phyloP scores from a whole-genome alignment of 2,113 vertebrate genomes.

The Rattus rattus region DNA sequence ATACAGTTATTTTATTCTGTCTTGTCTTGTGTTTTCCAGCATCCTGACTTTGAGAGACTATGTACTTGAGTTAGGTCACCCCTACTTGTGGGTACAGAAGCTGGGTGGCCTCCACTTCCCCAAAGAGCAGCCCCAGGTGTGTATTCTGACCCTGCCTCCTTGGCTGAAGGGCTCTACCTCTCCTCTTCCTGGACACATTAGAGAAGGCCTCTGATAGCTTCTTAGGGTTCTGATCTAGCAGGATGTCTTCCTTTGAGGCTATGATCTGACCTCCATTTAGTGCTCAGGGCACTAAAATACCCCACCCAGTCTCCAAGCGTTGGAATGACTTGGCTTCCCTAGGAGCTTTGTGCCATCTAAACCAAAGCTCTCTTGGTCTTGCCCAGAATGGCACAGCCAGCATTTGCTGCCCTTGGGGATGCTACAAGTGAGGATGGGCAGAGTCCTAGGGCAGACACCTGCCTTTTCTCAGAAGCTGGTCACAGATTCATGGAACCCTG shows the following conservation, averaged over 20 bases:
- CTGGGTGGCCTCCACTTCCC: conserved; percentile 96
- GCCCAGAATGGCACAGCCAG: neutral
- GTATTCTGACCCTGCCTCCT: neutral
- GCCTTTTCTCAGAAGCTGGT: neutral
- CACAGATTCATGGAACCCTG: neutral
- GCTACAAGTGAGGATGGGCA: neutral
- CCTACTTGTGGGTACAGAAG: conserved; percentile 97
- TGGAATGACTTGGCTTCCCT: neutral
- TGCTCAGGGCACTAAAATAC: neutral
- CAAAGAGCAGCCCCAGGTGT: conserved; percentile 92
- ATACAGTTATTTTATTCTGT: neutral
- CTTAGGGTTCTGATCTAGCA: neutral
- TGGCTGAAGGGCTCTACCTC: neutral
- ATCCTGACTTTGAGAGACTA: conserved; percentile 94
- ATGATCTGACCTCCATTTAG: neutral
- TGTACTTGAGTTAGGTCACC: conserved; percentile 94
- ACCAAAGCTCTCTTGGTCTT: neutral
- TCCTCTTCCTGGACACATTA: neutral
- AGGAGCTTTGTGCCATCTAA: neutral
- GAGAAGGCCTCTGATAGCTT: neutral
- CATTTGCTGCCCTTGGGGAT: neutral
- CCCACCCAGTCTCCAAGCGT: neutral
- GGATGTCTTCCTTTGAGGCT: neutral
- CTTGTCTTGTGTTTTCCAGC: conserved; percentile 82
- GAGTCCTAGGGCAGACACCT: neutral